A percentile compares a stretch with the other conserved stretches of the same genome.
These are phyloP conservation scores for human (Homo sapiens) DNA, from an alignment of 2,113 vertebrate species.

Conservation along the genomic window GRCh38 chr3:53943001-53943500, in stretches of 20 bases:
- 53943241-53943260: background rate
- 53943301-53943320: background rate
- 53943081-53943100: background rate
- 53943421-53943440: background rate
- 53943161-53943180: background rate
- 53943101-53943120: background rate
- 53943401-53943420: background rate
- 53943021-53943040: background rate
- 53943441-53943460: background rate
- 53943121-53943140: background rate
- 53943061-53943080: slow-evolving; percentile 17
- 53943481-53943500: background rate
- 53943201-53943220: background rate
- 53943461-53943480: background rate
- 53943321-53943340: background rate
- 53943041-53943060: background rate
- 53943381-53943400: background rate
- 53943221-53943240: background rate
- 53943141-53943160: background rate
- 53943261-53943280: background rate
- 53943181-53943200: background rate
- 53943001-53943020: background rate
- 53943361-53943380: background rate
- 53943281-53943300: background rate
- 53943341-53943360: background rate